Conservation (phyloP, 2,113 vertebrate genomes). For the Poeciliopsis retropinna region DNA sequence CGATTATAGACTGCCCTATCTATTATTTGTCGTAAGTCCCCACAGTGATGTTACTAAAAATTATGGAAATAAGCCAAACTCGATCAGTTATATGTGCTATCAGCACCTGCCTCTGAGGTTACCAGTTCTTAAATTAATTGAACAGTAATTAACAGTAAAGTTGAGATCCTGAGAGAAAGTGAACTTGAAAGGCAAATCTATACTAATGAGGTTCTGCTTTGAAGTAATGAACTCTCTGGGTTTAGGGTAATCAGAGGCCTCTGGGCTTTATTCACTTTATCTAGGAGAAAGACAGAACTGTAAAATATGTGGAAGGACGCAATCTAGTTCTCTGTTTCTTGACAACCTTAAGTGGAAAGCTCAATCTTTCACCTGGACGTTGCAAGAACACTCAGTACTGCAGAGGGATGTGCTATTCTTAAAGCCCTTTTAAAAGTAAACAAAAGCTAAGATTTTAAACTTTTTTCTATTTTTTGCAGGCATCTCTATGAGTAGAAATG, state of each 20-base stretch:
- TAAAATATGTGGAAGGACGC: slow-evolving; percentile 24
- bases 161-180: slow-evolving; percentile 65
- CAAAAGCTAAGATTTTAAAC: background rate
- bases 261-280: slow-evolving; percentile 57
- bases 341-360: slow-evolving; percentile 21
- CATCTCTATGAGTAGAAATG: background rate
- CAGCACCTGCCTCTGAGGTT: slow-evolving; percentile 73
- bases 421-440: background rate
- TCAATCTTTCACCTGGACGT: background rate
- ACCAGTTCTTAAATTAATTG: slow-evolving; percentile 66
- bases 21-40: slow-evolving; percentile 52
- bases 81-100: slow-evolving; percentile 59
- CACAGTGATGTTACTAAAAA: slow-evolving; percentile 49
- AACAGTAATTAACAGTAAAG: slow-evolving; percentile 74
- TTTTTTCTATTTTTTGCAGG: background rate
- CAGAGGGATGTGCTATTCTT: too few species aligned
- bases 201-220: slow-evolving; percentile 76
- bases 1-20: slow-evolving; percentile 28
- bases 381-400: background rate
- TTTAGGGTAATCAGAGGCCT: slow-evolving; percentile 66
- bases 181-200: slow-evolving; percentile 75
- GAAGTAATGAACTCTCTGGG: slow-evolving; percentile 73
- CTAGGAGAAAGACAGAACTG: slow-evolving; percentile 43
- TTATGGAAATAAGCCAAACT: slow-evolving; percentile 60
- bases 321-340: slow-evolving; percentile 30